These are phyloP conservation scores for Tetragonula clypearis DNA, from an alignment of 1,140 invertebrate genomes.

Conservation along the genomic window DNA sequence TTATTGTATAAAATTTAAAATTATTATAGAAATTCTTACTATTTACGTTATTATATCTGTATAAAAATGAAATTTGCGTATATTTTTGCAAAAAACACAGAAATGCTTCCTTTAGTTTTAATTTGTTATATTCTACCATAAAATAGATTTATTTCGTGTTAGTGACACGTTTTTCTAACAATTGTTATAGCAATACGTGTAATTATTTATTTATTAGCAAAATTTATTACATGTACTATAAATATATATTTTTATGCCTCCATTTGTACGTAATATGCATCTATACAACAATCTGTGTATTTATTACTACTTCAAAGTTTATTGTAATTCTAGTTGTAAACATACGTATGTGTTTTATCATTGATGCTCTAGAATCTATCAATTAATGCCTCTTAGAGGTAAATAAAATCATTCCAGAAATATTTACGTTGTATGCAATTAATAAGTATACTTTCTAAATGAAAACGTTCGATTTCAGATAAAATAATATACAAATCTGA, in stretches of 20 bases:
- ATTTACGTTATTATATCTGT: background rate
- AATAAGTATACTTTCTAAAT: background rate
- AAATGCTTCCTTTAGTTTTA: constrained; percentile 21
- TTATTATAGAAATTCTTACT: background rate
- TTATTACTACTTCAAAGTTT: constrained; percentile 15
- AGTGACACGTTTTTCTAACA: background rate
- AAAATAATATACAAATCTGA: background rate
- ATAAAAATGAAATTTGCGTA: background rate
- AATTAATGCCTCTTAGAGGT: background rate
- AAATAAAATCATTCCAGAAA: constrained; percentile 32
- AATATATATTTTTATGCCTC: constrained; percentile 1
- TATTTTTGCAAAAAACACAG: background rate
- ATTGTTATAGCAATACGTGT: background rate
- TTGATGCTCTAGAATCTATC: background rate
- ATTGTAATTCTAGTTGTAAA: constrained; percentile 25
- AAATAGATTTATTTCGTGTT: background rate
- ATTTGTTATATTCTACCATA: constrained; percentile 5
- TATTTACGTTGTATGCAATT: constrained; percentile 10
- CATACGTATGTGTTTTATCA: constrained; percentile 21
- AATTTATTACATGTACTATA: constrained; percentile 9
- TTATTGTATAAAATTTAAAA: constrained; percentile 3
- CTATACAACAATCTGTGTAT: constrained; percentile 1
- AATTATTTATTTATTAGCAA: constrained; percentile 19
- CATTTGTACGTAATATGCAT: constrained; percentile 31
- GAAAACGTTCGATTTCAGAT: background rate